Conservation (phyloP, 2,113 vertebrate genomes). For the Vidua chalybeata region DNA sequence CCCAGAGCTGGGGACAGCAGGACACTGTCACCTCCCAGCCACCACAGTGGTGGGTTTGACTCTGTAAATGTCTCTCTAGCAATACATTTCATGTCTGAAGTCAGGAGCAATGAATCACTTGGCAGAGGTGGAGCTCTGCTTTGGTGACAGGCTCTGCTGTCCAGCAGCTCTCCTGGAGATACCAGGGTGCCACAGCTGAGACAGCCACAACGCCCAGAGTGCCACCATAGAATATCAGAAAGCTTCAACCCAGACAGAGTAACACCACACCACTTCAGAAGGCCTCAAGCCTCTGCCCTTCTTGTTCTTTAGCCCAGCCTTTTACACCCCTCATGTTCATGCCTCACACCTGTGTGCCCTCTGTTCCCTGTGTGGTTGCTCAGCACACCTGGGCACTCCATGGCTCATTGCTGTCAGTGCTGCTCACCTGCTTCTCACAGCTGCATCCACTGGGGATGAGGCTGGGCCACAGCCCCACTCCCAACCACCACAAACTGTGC, state of each 20-base stretch:
- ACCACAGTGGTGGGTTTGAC: not conserved
- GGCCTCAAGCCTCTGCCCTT: too few species aligned
- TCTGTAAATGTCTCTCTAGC: not conserved
- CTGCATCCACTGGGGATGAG: too few species aligned
- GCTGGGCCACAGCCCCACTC: too few species aligned
- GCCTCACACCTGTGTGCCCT: too few species aligned
- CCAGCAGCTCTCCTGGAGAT: not conserved
- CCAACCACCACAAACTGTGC: too few species aligned
- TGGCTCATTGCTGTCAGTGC: too few species aligned
- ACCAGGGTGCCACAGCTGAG: not conserved
- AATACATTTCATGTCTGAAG: not conserved
- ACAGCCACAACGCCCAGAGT: not conserved
- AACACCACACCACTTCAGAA: too few species aligned
- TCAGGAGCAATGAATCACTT: not conserved
- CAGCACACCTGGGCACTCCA: too few species aligned
- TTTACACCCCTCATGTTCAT: too few species aligned
- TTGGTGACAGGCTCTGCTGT: not conserved
- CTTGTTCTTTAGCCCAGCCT: too few species aligned
- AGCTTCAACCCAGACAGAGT: not conserved
- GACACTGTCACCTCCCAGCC: not conserved
- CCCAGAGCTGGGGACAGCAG: not conserved
- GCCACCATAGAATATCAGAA: not conserved
- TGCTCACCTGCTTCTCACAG: too few species aligned
- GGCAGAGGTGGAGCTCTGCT: not conserved
- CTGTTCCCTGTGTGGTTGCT: too few species aligned